phyloP scores from a whole-genome alignment of 1,140 invertebrate genomes.

The Zaprionus ghesquierei region DNA sequence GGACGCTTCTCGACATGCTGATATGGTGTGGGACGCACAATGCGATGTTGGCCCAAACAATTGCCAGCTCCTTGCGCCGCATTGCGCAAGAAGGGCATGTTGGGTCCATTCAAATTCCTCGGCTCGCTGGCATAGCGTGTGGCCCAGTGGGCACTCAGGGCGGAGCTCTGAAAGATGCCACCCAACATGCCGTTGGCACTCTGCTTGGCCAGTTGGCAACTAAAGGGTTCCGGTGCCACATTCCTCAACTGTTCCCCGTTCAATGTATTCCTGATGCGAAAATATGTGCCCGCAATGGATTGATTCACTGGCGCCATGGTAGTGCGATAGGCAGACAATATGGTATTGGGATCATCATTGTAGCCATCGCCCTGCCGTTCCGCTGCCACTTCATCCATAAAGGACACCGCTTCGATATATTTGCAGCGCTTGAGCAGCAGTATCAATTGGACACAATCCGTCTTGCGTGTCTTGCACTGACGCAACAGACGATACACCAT shows the following conservation, averaged over 20 bases:
- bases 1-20: slow-evolving; percentile 50
- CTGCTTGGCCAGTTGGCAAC: slow-evolving; percentile 66
- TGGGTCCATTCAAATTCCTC: slow-evolving; percentile 23
- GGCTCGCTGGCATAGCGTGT: slow-evolving; percentile 18
- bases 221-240: slow-evolving; percentile 55
- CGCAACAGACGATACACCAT: slow-evolving; percentile 55
- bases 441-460: slow-evolving; percentile 68
- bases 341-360: slow-evolving; percentile 17
- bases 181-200: slow-evolving; percentile 49
- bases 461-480: slow-evolving; percentile 21
- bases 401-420: slow-evolving; percentile 74
- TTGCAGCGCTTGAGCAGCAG: slow-evolving; percentile 72
- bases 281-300: slow-evolving; percentile 63
- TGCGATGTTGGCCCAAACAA: not conserved
- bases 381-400: slow-evolving; percentile 64
- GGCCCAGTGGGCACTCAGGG: slow-evolving; percentile 59
- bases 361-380: slow-evolving; percentile 12
- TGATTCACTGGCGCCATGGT: slow-evolving; percentile 73
- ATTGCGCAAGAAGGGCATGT: slow-evolving; percentile 66
- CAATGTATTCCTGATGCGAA: slow-evolving; percentile 55
- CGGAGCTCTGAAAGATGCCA: slow-evolving; percentile 68
- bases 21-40: slow-evolving; percentile 47
- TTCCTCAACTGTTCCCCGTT: slow-evolving; percentile 24
- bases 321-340: slow-evolving; percentile 62
- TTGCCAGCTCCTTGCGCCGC: slow-evolving; percentile 25